Evolutionary conservation across 2,888 invertebrate genomes (phyloP).

Genomic region (Buathra laborator): DNA sequence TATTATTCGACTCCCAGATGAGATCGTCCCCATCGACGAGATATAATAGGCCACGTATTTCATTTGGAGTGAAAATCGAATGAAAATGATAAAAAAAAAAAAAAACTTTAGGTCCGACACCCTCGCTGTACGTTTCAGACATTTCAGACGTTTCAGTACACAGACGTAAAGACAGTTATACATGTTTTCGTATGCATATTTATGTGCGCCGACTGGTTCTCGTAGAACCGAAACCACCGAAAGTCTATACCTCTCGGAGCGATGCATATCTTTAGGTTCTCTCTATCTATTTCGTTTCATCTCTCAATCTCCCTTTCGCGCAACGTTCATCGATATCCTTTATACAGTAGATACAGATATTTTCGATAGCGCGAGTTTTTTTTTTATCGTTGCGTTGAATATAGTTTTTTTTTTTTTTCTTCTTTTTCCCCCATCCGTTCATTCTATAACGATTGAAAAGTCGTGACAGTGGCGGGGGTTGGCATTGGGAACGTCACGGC

Average conservation of each 20-base stretch:
- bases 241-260: conserved; percentile 16
- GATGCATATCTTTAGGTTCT: conserved; percentile 36
- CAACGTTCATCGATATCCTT: conserved; percentile 16
- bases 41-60: conserved; percentile 21
- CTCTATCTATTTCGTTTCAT: conserved; percentile 16
- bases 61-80: background rate
- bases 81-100: background rate
- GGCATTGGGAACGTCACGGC: conserved; percentile 50
- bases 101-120: background rate
- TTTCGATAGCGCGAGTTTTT: background rate
- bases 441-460: conserved; percentile 62
- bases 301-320: background rate
- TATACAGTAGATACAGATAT: conserved; percentile 44
- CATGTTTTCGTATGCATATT: conserved; percentile 25
- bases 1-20: background rate
- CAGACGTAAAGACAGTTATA: background rate
- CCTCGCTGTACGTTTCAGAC: background rate
- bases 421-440: conserved; percentile 43
- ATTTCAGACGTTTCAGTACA: background rate
- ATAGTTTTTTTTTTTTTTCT: conserved; percentile 32
- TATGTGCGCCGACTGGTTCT: conserved; percentile 2
- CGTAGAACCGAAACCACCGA: conserved; percentile 7
- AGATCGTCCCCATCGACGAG: background rate
- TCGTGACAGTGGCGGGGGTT: conserved; percentile 43
- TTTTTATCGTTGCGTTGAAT: conserved; percentile 35